phyloP scores from a whole-genome alignment of 2,113 vertebrate genomes.

The Spilogale gracilis region DNA sequence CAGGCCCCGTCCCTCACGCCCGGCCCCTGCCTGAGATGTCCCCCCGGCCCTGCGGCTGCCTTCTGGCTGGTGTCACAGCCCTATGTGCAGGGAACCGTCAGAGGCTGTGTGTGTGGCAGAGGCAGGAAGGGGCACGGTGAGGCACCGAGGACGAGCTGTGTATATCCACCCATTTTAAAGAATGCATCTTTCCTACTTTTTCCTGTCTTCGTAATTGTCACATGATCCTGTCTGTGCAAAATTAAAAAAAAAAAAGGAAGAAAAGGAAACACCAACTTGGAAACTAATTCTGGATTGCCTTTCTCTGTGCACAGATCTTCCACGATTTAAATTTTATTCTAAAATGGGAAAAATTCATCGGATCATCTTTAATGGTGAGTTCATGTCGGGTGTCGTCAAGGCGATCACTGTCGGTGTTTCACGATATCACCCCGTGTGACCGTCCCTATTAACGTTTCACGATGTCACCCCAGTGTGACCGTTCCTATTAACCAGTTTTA shows the following conservation, averaged over 20 bases:
- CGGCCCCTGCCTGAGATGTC: too few species aligned
- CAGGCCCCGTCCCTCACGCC: not conserved
- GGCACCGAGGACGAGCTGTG: too few species aligned
- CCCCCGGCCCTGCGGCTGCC: not conserved
- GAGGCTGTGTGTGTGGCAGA: not conserved
- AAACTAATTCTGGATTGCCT: not conserved
- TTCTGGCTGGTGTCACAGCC: rapidly evolving
- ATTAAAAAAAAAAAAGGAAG: not conserved
- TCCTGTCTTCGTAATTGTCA: not conserved
- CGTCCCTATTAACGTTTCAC: not conserved
- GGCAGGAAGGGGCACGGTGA: rapidly evolving
- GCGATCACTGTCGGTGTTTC: not conserved
- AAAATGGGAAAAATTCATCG: not conserved
- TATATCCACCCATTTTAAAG: not conserved
- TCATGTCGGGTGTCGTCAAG: not conserved
- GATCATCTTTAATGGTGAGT: not conserved
- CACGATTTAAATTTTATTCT: not conserved
- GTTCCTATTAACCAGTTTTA: not conserved
- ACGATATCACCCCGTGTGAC: too few species aligned
- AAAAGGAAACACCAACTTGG: not conserved
- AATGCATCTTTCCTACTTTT: not conserved
- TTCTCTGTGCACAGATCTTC: not conserved
- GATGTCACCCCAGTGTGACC: too few species aligned
- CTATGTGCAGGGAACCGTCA: too few species aligned
- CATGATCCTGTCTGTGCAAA: not conserved